Percentiles rank a stretch among this genome's conserved stretches.
phyloP scores from a whole-genome alignment of 2,797 vertebrate genomes.

The Bothrops alternatus region DNA sequence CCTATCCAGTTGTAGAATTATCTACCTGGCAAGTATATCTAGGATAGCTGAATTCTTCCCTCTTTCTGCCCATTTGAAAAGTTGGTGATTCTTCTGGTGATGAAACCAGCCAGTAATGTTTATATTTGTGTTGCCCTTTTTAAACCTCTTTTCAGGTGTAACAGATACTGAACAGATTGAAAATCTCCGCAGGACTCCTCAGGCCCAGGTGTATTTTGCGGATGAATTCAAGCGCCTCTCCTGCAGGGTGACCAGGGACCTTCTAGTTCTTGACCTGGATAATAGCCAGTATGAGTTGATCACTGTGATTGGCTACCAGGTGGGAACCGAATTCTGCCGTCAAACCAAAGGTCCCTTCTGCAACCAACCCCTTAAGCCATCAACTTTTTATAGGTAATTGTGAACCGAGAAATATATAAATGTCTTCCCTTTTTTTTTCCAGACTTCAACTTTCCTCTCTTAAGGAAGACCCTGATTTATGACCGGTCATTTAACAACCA shows the following conservation, averaged over 20 bases:
- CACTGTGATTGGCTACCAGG: neutral
- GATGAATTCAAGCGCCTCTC: slow-evolving; percentile 20
- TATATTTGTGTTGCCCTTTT: neutral
- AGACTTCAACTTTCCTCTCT: neutral
- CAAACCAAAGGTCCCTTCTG: slow-evolving; percentile 12
- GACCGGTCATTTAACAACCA: neutral
- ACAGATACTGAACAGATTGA: neutral
- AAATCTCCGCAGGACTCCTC: slow-evolving; percentile 12
- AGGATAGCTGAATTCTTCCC: neutral
- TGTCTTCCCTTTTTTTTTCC: neutral
- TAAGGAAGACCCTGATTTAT: neutral
- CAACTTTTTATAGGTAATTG: neutral
- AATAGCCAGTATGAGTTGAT: slow-evolving; percentile 17
- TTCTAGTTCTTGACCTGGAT: neutral
- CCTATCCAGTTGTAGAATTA: neutral
- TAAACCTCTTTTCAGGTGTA: neutral
- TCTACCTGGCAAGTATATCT: neutral
- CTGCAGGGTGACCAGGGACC: neutral
- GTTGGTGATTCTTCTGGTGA: neutral
- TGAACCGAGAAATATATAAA: neutral
- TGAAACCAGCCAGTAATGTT: neutral
- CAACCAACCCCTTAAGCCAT: slow-evolving; percentile 14
- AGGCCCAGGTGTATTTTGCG: neutral
- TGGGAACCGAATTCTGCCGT: slow-evolving; percentile 19
- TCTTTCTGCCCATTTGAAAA: neutral